These are phyloP conservation scores for Hanleya hanleyi DNA, from an alignment of 2,888 invertebrate species.

Conservation along the genomic window DNA sequence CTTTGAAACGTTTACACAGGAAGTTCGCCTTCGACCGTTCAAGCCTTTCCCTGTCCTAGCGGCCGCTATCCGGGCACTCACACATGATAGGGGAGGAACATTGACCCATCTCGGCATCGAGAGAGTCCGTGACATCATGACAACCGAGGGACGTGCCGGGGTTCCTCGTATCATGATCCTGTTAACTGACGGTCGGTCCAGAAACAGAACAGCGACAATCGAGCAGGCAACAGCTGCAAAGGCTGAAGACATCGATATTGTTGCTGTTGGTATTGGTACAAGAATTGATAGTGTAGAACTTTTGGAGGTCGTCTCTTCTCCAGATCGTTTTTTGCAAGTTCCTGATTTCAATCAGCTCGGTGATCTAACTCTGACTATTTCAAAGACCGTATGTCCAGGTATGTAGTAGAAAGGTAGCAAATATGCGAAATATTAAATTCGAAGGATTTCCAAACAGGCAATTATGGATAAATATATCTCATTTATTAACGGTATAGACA, in stretches of 20 bases:
- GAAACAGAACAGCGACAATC: neutral
- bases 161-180: neutral
- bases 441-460: too few species aligned
- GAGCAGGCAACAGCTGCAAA: neutral
- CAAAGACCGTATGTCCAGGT: neutral
- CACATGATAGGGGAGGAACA: neutral
- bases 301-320: neutral
- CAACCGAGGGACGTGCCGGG: neutral
- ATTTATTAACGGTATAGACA: too few species aligned
- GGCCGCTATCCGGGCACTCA: neutral
- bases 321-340: neutral
- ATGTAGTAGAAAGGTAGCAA: too few species aligned
- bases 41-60: neutral
- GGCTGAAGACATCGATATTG: neutral
- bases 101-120: neutral
- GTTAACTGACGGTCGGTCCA: neutral
- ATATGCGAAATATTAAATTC: too few species aligned
- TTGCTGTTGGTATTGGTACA: neutral
- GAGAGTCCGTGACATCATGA: neutral
- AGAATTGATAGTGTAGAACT: neutral
- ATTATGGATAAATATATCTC: too few species aligned
- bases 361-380: neutral
- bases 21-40: neutral
- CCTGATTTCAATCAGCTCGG: neutral
- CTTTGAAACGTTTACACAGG: neutral